Evolutionary conservation across 1,140 invertebrate species (phyloP).

Genomic region (Megalopta genalis): DNA sequence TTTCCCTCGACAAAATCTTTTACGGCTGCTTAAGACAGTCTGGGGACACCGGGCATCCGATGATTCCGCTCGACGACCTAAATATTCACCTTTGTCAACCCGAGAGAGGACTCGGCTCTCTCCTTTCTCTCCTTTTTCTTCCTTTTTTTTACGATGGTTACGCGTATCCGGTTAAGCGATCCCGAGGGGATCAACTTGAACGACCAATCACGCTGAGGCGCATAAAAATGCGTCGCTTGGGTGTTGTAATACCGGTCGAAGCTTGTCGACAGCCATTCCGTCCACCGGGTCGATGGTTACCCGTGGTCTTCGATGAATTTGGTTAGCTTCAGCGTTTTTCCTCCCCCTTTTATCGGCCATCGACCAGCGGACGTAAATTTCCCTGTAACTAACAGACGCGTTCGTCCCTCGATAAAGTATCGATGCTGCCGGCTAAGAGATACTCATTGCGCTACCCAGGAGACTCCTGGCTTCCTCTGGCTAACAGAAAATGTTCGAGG

Average conservation of each 20-base stretch:
- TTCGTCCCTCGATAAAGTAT: background rate
- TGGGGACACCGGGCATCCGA: background rate
- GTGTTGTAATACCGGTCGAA: slow-evolving; percentile 70
- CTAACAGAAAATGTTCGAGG: too few species aligned
- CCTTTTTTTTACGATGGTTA: slow-evolving; percentile 70
- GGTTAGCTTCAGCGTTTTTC: slow-evolving; percentile 14
- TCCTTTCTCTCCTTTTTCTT: background rate
- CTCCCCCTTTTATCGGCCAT: background rate
- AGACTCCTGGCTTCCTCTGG: too few species aligned
- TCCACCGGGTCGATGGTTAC: slow-evolving; percentile 9
- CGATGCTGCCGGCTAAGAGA: too few species aligned
- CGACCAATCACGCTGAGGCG: slow-evolving; percentile 69
- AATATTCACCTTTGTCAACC: slow-evolving; percentile 6
- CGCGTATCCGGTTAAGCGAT: slow-evolving; percentile 73
- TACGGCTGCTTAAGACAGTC: background rate
- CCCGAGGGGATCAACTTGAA: slow-evolving; percentile 67
- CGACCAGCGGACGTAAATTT: slow-evolving; percentile 1
- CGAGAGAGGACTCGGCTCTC: background rate
- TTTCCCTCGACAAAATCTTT: slow-evolving; percentile 4
- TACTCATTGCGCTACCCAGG: too few species aligned
- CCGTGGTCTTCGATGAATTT: slow-evolving; percentile 22
- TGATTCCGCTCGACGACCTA: background rate
- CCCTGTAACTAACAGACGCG: background rate
- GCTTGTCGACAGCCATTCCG: slow-evolving; percentile 54
- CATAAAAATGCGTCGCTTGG: slow-evolving; percentile 74